Evolutionary conservation across 1,140 invertebrate genomes (phyloP), one percentile per base, ranked within the genome.

Genomic region (Drosophila miranda): DNA sequence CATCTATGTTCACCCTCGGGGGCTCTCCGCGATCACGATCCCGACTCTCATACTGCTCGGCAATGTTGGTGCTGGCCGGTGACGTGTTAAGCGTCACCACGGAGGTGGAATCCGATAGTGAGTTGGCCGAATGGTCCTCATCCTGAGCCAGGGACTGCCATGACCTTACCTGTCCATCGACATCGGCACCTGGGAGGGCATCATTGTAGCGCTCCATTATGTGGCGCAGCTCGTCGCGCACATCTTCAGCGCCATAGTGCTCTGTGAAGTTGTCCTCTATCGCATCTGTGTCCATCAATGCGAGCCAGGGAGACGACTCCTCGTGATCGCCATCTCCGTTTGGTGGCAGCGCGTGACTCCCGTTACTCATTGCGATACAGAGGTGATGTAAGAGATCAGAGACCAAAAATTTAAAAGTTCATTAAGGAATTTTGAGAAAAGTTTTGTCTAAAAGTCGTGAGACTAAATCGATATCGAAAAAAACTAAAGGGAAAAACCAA

Each of bases 241-340:
- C 49, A 16, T 51, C 49, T 14, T 34, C 26, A 9, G 49, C 49
- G 11, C 49, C 49, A 19, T 51, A 51, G 28, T 51, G 49, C 26
- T 34, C 28, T 2, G 49, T 51, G 14, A 51, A 51, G 23, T 51
- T 13, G n/a, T 21, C 49, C n/a, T 51, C 49, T 6, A 51, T 51
- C 28, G 26, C 21, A 1, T 8, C 49, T n/a, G 13, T 23, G 26
- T 51, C 49, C 49, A 51, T 23, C 6, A 26, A 5, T 28, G 4
- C 49, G 13, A 51, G n/a, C 49, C 49, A 51, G 34, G 34, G 11
- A 11, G 34, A 38, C 11, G 34, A 1, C 0, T 3, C 34, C 34
- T 38, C 34, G 34, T 38, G 34, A 38, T 38, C 34, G 11, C 34
- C 34, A 13, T 38, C 34, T 9, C 34, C 11, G 34, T 38, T 13